These are phyloP conservation scores for Casuarius casuarius DNA, from an alignment of 2,113 vertebrate species.

Conservation along the genomic window DNA sequence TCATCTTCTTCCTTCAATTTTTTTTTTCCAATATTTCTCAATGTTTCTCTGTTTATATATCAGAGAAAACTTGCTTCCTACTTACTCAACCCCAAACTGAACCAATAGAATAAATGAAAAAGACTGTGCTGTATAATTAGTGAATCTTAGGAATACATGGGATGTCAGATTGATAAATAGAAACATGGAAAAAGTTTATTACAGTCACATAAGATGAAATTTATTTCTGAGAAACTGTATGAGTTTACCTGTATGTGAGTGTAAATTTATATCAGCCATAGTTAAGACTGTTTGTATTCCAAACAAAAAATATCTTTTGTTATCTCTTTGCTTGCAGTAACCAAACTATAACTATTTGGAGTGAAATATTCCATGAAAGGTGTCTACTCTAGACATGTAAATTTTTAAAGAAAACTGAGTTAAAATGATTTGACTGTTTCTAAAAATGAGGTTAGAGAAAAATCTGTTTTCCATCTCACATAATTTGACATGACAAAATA, in stretches of 20 bases:
- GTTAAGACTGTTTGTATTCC: not conserved
- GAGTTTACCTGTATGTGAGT: not conserved
- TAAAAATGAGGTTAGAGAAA: not conserved
- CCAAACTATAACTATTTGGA: not conserved
- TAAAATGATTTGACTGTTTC: not conserved
- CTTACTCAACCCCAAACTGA: not conserved
- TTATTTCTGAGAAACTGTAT: not conserved
- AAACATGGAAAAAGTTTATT: not conserved
- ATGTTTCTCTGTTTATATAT: not conserved
- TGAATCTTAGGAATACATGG: not conserved
- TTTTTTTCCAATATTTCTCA: not conserved
- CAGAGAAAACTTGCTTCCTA: not conserved
- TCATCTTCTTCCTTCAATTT: not conserved
- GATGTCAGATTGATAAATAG: not conserved
- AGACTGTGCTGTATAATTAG: not conserved
- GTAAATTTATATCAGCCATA: not conserved
- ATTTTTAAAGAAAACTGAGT: not conserved
- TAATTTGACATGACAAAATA: not conserved
- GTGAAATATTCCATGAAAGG: not conserved
- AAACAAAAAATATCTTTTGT: not conserved
- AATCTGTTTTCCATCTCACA: not conserved
- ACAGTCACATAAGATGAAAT: not conserved
- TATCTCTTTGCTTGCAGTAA: not conserved
- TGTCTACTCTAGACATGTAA: not conserved
- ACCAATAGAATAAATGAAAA: not conserved